Conservation (phyloP, 2,113 vertebrate genomes). For the Thomomys bottae region DNA sequence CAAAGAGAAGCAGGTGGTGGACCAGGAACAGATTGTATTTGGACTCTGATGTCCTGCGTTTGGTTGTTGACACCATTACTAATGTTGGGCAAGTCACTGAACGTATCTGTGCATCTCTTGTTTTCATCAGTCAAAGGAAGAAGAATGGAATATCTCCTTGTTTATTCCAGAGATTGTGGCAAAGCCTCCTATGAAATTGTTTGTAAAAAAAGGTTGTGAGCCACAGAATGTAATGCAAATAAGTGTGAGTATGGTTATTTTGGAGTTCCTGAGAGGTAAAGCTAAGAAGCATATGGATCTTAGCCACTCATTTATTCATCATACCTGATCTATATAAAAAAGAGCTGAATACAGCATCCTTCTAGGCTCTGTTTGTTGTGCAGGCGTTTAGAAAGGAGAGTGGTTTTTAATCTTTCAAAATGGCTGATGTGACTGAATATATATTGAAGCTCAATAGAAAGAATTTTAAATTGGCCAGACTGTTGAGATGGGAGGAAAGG, state of each 20-base stretch:
- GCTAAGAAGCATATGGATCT: neutral
- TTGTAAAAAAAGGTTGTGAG: neutral
- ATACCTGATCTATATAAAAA: neutral
- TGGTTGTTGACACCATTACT: neutral
- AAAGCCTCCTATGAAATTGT: neutral
- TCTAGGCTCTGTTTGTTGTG: neutral
- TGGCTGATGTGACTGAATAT: neutral
- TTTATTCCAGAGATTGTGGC: neutral
- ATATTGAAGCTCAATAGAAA: neutral
- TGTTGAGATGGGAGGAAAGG: neutral
- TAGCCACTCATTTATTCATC: neutral
- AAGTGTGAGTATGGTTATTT: neutral
- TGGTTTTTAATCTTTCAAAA: slow-evolving; percentile 45
- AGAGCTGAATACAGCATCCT: neutral
- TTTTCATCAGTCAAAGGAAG: neutral
- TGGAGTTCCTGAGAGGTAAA: neutral
- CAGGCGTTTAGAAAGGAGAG: neutral
- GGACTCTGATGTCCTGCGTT: neutral
- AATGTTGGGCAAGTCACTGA: neutral
- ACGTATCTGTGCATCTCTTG: neutral
- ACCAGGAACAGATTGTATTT: neutral
- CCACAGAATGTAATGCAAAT: neutral
- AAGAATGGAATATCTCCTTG: neutral
- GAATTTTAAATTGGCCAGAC: neutral
- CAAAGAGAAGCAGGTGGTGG: neutral